Conservation (phyloP, 2,797 vertebrate species). For the Geotrypetes seraphini region DNA sequence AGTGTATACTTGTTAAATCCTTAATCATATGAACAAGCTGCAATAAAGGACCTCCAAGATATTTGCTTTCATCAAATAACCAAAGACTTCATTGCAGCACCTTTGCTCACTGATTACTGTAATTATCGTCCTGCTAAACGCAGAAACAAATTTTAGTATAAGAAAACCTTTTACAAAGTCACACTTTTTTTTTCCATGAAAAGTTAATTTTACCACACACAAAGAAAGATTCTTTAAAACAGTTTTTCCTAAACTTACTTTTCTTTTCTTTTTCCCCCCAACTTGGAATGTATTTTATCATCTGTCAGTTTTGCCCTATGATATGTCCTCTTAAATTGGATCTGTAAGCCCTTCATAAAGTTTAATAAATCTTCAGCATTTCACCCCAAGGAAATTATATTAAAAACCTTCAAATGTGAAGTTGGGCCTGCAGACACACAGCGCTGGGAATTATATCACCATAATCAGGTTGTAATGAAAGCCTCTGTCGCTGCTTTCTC, state of each 20-base stretch:
- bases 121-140: too few relatives aligned
- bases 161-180: not conserved
- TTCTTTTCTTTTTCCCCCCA: constrained; percentile 24
- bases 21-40: too few relatives aligned
- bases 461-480: constrained; percentile 96
- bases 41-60: too few relatives aligned
- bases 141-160: too few relatives aligned
- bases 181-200: not conserved
- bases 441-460: constrained; percentile 95
- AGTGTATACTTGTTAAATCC: too few relatives aligned
- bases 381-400: constrained; percentile 85
- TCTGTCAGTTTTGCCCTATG: constrained; percentile 76
- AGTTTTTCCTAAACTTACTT: constrained; percentile 40
- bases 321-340: constrained; percentile 83
- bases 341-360: constrained; percentile 97
- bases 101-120: too few relatives aligned
- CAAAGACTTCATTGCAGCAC: too few relatives aligned
- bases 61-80: too few relatives aligned
- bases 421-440: constrained; percentile 79
- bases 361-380: constrained; percentile 91
- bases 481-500: constrained; percentile 73
- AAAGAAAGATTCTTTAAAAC: constrained; percentile 14
- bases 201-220: not conserved
- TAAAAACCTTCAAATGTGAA: constrained; percentile 88
- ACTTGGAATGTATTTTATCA: constrained; percentile 68